These are phyloP conservation scores for Drosophila albomicans DNA, from an alignment of 1,140 invertebrate species.

Conservation along the genomic window DNA sequence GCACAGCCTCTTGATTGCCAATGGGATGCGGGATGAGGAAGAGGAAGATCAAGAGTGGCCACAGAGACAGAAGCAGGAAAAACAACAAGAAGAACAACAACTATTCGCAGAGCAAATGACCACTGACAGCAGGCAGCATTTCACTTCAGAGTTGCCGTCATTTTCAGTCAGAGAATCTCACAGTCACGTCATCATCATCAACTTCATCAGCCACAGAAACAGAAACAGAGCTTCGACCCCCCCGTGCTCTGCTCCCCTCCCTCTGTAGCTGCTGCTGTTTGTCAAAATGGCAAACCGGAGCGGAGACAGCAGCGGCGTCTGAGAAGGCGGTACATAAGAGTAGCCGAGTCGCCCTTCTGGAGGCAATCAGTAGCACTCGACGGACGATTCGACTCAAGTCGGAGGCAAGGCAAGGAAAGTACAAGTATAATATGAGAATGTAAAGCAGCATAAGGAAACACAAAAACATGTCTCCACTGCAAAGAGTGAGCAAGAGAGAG, in stretches of 20 bases:
- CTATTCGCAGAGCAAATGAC: slow-evolving; percentile 19
- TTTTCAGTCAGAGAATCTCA: slow-evolving; percentile 52
- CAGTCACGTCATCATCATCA: slow-evolving; percentile 75
- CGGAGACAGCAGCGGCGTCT: slow-evolving; percentile 34
- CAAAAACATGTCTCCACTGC: slow-evolving; percentile 26
- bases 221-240: slow-evolving; percentile 25
- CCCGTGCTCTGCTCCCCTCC: no score
- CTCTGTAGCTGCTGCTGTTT: slow-evolving; percentile 30
- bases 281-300: slow-evolving; percentile 56
- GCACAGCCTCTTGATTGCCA: slow-evolving; percentile 44
- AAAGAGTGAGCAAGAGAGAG: not conserved
- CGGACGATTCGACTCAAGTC: not conserved
- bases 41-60: not conserved
- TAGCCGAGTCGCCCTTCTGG: slow-evolving; percentile 28
- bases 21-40: slow-evolving; percentile 1
- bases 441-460: slow-evolving; percentile 53
- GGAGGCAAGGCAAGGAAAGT: slow-evolving; percentile 49
- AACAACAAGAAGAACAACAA: not conserved
- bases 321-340: slow-evolving; percentile 53
- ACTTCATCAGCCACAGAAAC: slow-evolving; percentile 45
- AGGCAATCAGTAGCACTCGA: slow-evolving; percentile 70
- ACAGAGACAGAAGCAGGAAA: not conserved
- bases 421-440: slow-evolving; percentile 65
- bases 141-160: slow-evolving; percentile 19
- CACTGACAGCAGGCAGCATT: slow-evolving; percentile 58